Evolutionary conservation across 2,888 invertebrate genomes (phyloP).

Genomic region (Amiota minor): DNA sequence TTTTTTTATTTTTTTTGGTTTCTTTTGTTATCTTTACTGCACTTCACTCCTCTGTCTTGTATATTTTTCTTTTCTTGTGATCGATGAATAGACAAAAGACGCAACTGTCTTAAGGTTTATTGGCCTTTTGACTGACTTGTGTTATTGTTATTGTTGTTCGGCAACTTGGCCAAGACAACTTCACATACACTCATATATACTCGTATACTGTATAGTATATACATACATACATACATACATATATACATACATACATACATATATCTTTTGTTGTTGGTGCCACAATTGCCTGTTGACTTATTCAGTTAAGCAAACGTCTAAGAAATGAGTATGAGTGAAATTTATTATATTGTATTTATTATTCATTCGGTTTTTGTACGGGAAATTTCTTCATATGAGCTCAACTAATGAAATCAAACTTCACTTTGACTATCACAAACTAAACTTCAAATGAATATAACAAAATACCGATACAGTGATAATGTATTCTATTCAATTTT

Average conservation of each 20-base stretch:
- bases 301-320: not conserved
- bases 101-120: conserved; percentile 27
- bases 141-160: conserved; percentile 28
- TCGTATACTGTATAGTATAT: too few relatives aligned
- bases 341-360: not conserved
- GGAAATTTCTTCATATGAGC: too few relatives aligned
- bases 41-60: not conserved
- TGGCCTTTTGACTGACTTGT: conserved; percentile 29
- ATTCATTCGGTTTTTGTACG: too few relatives aligned
- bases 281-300: not conserved
- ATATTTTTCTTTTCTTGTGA: not conserved
- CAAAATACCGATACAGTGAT: too few relatives aligned
- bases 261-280: not conserved
- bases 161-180: conserved; percentile 40
- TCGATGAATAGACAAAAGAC: conserved; percentile 20
- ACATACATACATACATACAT: too few relatives aligned
- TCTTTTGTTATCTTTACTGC: not conserved
- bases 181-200: not conserved
- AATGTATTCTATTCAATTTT: too few relatives aligned
- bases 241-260: too few relatives aligned
- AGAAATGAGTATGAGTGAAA: conserved; percentile 5
- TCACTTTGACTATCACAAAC: too few relatives aligned
- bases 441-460: too few relatives aligned
- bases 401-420: too few relatives aligned
- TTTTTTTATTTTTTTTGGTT: not conserved